phyloP scores from a whole-genome alignment of 2,113 vertebrate species.

The Lasiurus cinereus region DNA sequence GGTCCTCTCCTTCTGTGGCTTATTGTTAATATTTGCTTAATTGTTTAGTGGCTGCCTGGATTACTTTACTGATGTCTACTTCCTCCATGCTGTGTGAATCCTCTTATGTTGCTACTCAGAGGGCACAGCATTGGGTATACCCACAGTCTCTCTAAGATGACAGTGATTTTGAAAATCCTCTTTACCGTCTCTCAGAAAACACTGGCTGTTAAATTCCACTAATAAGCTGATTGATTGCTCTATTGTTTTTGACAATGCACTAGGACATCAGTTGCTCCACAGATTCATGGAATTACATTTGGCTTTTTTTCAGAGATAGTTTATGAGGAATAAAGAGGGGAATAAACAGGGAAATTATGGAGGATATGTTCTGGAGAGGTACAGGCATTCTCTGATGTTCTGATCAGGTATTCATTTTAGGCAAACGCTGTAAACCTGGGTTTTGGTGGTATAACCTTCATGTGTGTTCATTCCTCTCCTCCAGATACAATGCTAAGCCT shows the following conservation, averaged over 20 bases:
- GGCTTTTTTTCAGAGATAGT: background rate
- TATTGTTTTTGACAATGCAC: background rate
- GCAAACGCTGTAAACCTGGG: background rate
- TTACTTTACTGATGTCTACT: background rate
- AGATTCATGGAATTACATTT: slow-evolving; percentile 11
- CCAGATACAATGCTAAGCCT: background rate
- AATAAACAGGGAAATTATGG: background rate
- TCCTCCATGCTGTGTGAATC: background rate
- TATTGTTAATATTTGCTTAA: background rate
- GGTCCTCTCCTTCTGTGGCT: background rate
- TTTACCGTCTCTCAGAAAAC: slow-evolving; percentile 11
- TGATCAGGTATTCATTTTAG: background rate
- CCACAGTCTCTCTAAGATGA: background rate
- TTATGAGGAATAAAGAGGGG: background rate
- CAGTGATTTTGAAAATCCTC: background rate
- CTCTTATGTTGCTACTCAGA: background rate
- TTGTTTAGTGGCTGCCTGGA: background rate
- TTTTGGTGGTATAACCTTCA: background rate
- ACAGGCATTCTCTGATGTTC: background rate
- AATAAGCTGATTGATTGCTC: background rate
- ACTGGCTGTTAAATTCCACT: background rate
- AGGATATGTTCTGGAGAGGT: background rate
- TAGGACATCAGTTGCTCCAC: background rate
- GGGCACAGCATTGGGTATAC: background rate
- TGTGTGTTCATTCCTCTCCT: background rate